A percentile compares a stretch with the other conserved stretches of the same genome.
phyloP scores from a whole-genome alignment of 2,888 invertebrate genomes.

The Caenorhabditis wallacei region DNA sequence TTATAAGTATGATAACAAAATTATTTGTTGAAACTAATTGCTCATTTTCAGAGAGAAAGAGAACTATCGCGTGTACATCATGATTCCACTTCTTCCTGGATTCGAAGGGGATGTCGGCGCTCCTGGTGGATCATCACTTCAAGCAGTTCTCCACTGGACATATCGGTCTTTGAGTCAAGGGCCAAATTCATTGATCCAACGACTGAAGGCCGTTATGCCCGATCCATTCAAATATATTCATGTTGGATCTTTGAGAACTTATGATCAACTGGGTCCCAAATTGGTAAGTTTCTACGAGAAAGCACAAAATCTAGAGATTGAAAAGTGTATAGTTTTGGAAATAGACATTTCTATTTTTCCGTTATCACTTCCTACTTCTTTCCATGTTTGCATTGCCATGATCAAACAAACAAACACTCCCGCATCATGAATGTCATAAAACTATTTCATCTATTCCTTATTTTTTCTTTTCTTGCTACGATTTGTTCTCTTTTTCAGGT shows the following conservation, averaged over 20 bases:
- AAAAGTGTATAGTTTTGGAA: slow-evolving; percentile 4
- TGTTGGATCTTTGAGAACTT: slow-evolving; percentile 84
- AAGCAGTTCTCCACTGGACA: slow-evolving; percentile 98
- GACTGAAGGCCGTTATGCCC: slow-evolving; percentile 73
- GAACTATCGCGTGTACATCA: slow-evolving; percentile 82
- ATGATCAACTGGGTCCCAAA: slow-evolving; percentile 84
- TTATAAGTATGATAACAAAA: slow-evolving; percentile 83
- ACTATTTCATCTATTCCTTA: background rate
- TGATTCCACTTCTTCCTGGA: slow-evolving; percentile 83
- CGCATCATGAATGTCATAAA: slow-evolving; percentile 30
- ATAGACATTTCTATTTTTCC: background rate
- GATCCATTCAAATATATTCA: slow-evolving; percentile 85
- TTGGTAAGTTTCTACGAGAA: slow-evolving; percentile 77
- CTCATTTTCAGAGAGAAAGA: slow-evolving; percentile 77
- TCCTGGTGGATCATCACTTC: slow-evolving; percentile 85
- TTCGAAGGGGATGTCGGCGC: slow-evolving; percentile 89
- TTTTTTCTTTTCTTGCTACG: background rate
- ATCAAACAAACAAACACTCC: slow-evolving; percentile 12
- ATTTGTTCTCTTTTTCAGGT: slow-evolving; percentile 85
- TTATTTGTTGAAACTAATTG: background rate
- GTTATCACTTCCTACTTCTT: slow-evolving; percentile 1
- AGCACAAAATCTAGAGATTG: background rate
- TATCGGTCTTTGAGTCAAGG: slow-evolving; percentile 95
- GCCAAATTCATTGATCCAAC: slow-evolving; percentile 89
- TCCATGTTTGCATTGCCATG: slow-evolving; percentile 28